Conservation (phyloP, 2,797 vertebrate species). For the Choloepus didactylus region DNA sequence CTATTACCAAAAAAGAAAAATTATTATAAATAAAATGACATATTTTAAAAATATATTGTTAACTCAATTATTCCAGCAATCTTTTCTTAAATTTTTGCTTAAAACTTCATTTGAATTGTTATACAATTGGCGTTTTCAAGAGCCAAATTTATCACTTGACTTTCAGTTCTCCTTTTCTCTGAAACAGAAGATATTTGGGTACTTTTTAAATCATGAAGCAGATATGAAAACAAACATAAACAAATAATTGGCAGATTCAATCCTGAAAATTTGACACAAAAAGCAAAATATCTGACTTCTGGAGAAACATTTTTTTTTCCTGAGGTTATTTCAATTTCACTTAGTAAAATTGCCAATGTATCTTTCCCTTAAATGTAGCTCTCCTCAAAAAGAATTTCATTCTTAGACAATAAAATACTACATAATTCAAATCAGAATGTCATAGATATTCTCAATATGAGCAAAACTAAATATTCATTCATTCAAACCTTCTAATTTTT, state of each 20-base stretch:
- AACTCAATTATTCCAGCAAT: neutral
- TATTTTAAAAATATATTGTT: neutral
- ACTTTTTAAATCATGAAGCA: slow-evolving; percentile 60
- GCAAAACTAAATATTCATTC: neutral
- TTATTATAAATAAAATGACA: neutral
- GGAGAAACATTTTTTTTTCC: neutral
- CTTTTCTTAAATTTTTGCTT: neutral
- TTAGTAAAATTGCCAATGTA: slow-evolving; percentile 45
- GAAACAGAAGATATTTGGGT: slow-evolving; percentile 32
- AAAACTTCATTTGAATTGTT: neutral
- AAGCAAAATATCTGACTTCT: slow-evolving; percentile 44
- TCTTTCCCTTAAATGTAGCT: neutral
- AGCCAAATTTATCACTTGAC: slow-evolving; percentile 78
- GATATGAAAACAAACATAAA: slow-evolving; percentile 47
- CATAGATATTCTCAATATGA: neutral
- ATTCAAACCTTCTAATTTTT: slow-evolving; percentile 29
- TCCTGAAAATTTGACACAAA: slow-evolving; percentile 40
- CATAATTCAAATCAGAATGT: slow-evolving; percentile 46
- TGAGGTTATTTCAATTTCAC: slow-evolving; percentile 25
- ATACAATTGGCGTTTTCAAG: neutral
- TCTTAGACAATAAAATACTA: neutral
- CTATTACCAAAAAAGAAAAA: neutral
- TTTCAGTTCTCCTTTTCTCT: slow-evolving; percentile 51
- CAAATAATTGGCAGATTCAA: slow-evolving; percentile 31
- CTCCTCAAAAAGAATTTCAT: slow-evolving; percentile 36